Evolutionary conservation across 2,113 vertebrate genomes (phyloP).

Genomic region (Salvelinus fontinalis): DNA sequence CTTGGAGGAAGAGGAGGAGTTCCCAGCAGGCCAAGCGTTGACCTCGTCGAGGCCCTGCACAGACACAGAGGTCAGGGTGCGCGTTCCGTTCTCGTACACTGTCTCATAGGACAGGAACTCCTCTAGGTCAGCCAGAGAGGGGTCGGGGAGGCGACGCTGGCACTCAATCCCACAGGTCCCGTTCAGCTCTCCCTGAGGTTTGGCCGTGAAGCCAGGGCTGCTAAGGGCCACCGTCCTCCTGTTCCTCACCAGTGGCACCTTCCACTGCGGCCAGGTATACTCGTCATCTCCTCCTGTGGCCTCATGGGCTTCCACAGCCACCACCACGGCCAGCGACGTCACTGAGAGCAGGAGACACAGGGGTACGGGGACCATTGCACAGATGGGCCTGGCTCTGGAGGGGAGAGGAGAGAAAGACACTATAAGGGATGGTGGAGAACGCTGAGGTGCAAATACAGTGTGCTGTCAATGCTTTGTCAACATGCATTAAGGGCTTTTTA

Average conservation of each 20-base stretch:
- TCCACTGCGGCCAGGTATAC: constrained; percentile 86
- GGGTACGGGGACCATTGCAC: constrained; percentile 80
- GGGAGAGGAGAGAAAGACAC: constrained; percentile 12
- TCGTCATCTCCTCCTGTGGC: constrained; percentile 59
- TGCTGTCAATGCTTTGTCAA: not conserved
- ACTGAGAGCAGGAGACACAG: constrained; percentile 76
- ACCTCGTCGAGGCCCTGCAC: constrained; percentile 70
- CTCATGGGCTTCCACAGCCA: constrained; percentile 66
- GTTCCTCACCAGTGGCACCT: constrained; percentile 82
- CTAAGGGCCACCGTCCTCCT: constrained; percentile 82
- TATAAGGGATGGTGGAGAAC: too few relatives aligned
- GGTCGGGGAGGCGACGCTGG: constrained; percentile 77
- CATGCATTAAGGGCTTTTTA: too few relatives aligned
- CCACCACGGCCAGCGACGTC: constrained; percentile 66
- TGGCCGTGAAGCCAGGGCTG: constrained; percentile 82
- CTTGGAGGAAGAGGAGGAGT: constrained; percentile 20
- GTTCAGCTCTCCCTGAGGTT: constrained; percentile 66
- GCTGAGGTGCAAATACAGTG: too few relatives aligned
- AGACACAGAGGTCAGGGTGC: constrained; percentile 85
- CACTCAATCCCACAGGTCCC: constrained; percentile 90
- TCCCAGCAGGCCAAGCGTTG: constrained; percentile 26
- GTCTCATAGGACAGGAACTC: constrained; percentile 90
- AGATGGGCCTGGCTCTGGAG: constrained; percentile 73
- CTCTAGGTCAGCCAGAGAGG: constrained; percentile 83
- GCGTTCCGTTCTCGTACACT: constrained; percentile 88